Evolutionary conservation across 2,888 invertebrate genomes (phyloP).

Genomic region (Timandra comae): DNA sequence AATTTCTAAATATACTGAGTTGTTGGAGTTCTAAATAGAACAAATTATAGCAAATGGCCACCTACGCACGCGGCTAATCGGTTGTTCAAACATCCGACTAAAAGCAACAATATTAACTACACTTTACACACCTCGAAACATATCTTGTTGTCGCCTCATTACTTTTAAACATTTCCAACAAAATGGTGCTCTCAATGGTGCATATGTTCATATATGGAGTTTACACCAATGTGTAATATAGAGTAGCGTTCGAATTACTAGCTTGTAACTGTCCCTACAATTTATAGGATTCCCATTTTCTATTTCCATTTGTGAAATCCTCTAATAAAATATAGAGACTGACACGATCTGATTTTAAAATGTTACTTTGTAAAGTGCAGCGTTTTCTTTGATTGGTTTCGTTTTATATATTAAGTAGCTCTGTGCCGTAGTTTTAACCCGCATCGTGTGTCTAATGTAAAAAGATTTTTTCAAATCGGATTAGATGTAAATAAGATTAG

Average conservation of each 20-base stretch:
- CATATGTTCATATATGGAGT: conserved; percentile 19
- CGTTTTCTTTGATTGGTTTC: too few relatives aligned
- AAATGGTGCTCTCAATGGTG: conserved; percentile 14
- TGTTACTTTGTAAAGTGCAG: too few relatives aligned
- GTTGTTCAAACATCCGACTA: conserved; percentile 38
- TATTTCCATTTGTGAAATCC: conserved; percentile 19
- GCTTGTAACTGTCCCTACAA: conserved; percentile 23
- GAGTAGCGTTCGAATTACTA: conserved; percentile 20
- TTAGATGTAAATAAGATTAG: too few relatives aligned
- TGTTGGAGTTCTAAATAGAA: conserved; percentile 22
- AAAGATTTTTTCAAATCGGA: too few relatives aligned
- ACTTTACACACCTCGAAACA: conserved; percentile 35
- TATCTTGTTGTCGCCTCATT: conserved; percentile 27
- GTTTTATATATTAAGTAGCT: conserved; percentile 1
- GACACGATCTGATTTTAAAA: too few relatives aligned
- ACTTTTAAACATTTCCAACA: conserved; percentile 25
- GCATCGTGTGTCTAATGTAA: too few relatives aligned
- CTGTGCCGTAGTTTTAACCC: too few relatives aligned
- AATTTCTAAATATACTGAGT: conserved; percentile 21
- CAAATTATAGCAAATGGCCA: conserved; percentile 39
- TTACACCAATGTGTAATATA: conserved; percentile 18
- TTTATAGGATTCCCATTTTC: conserved; percentile 23
- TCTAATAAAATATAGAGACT: too few relatives aligned
- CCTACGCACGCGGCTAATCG: conserved; percentile 40
- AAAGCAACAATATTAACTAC: conserved; percentile 26